Conservation (phyloP, 2,113 vertebrate genomes). For the Poeciliopsis occidentalis region DNA sequence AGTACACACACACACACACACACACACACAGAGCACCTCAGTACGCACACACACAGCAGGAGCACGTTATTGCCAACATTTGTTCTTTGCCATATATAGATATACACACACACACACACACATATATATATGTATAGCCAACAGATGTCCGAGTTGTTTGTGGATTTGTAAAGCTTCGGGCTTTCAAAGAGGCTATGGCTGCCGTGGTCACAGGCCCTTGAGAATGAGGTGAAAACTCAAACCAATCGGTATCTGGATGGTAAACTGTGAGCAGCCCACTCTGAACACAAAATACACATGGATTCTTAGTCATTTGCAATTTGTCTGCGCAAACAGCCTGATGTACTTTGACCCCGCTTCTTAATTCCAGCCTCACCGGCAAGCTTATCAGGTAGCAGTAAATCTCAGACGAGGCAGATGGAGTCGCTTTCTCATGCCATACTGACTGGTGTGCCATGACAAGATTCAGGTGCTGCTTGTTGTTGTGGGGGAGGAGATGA, state of each 20-base stretch:
- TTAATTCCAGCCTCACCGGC: conserved; percentile 13
- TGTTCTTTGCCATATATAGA: too few species aligned
- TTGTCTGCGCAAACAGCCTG: conserved; percentile 10
- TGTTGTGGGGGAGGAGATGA: background rate
- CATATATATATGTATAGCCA: conserved; percentile 10
- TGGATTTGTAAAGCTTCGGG: conserved; percentile 42
- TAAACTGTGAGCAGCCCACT: background rate
- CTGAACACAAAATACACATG: background rate
- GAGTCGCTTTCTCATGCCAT: conserved; percentile 47
- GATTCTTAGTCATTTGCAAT: conserved; percentile 23
- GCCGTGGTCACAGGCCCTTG: conserved; percentile 4
- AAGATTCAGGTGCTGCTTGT: conserved; percentile 41
- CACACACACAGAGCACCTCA: background rate
- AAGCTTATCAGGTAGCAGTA: conserved; percentile 43
- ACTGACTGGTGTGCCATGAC: conserved; percentile 28
- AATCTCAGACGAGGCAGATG: conserved; percentile 39
- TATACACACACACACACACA: too few species aligned
- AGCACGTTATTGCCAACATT: conserved; percentile 46
- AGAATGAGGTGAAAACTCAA: background rate
- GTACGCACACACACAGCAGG: conserved; percentile 15
- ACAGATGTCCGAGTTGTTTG: conserved; percentile 37
- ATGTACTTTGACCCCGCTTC: conserved; percentile 26
- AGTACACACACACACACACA: background rate
- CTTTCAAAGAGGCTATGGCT: conserved; percentile 5
- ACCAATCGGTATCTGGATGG: conserved; percentile 3